Base-by-base conservation (phyloP, 2,113 vertebrate genomes). In the Colaptes auratus region DNA sequence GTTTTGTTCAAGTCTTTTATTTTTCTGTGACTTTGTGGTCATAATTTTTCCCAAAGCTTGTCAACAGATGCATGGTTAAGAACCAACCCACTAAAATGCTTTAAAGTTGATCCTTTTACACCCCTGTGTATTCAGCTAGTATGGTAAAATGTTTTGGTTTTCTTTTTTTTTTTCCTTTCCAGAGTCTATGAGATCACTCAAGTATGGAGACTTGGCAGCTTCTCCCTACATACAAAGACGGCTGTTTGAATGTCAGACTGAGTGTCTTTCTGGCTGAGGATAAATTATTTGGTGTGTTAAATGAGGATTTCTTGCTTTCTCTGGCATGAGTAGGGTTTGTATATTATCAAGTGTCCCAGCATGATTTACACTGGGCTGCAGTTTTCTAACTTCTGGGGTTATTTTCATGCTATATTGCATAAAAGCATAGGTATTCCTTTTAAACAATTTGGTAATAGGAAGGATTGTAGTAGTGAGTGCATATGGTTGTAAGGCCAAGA, bases 121-220 rank as follows among this genome's bases (percentile, higher is more conserved):
- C 72, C 65, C 46, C 56, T 78, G 58, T 89, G 72, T 59, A 64
- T 95, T 90, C 73, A 76, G 71, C 53, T 61, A 87, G 74, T 30
- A 65, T 65, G 71, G 93, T 94, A 86, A 95, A 97, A 96, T 89
- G 79, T 93, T 89, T 93, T 88, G 89, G 5, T 89, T 96, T 92
- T 90, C 50, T n/a, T n/a, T n/a, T n/a, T n/a, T n/a, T n/a, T n/a
- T n/a, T n/a, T n/a, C n/a, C n/a, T 93, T 69, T 3, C 94, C 86
- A 21, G 72, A 74, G 86, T 95, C 73, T 89, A 88, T 95, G 98
- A 98, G 97, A 80, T 98, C 97, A 98, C 39, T 95, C 92, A 88
- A 96, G 91, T 95, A 96, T 94, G 96, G 84, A 94, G 95, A 96
- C 87, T 97, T 98, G 98, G 97, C 98, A 96, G 91, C 86, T 59